Conservation (phyloP, 2,113 vertebrate species). For the Cyrtonyx montezumae region DNA sequence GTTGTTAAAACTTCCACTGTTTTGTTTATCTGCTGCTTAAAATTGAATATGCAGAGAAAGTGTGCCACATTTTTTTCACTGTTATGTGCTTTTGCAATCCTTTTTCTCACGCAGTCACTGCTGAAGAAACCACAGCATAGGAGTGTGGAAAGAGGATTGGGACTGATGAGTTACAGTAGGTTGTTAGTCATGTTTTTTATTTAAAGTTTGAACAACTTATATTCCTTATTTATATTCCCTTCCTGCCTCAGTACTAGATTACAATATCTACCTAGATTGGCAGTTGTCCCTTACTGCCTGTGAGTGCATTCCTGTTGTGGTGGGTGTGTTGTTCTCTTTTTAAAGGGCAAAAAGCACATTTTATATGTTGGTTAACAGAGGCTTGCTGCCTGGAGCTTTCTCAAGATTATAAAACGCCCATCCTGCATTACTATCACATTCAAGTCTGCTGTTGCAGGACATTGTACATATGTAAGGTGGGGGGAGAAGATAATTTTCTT, state of each 20-base stretch:
- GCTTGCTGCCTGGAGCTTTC: neutral
- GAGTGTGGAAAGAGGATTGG: neutral
- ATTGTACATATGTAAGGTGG: neutral
- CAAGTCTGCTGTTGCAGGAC: neutral
- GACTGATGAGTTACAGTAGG: neutral
- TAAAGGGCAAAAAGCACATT: neutral
- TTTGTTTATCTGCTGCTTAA: neutral
- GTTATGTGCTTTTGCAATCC: neutral
- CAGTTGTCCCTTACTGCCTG: neutral
- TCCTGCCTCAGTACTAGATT: neutral
- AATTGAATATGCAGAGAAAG: neutral
- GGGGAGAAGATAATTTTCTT: neutral
- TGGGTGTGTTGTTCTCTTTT: neutral
- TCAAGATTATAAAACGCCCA: neutral
- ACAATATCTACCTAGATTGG: neutral
- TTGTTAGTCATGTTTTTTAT: conserved; percentile 7
- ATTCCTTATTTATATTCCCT: neutral
- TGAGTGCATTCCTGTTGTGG: neutral
- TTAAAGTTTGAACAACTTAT: neutral
- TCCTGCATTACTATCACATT: neutral
- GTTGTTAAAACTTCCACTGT: neutral
- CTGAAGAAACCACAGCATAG: neutral
- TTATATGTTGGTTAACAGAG: neutral
- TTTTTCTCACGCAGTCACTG: neutral
- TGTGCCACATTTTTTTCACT: neutral